Evolutionary conservation across 2,888 invertebrate species (phyloP).

Genomic region (Helicoverpa assulta): DNA sequence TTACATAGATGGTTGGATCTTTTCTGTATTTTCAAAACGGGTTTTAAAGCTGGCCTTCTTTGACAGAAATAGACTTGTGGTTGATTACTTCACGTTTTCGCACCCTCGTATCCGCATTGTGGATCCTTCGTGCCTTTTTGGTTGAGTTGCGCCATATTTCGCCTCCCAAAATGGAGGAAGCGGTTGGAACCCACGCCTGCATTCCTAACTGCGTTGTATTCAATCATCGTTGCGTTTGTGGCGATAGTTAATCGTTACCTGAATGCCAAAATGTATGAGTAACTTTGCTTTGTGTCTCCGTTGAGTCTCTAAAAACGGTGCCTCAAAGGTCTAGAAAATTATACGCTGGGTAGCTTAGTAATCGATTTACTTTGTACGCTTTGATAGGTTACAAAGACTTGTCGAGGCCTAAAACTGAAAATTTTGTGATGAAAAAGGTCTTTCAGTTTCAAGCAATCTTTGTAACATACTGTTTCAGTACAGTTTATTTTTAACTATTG

Average conservation of each 20-base stretch:
- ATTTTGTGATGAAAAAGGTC: constrained; percentile 3
- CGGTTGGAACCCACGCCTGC: constrained; percentile 18
- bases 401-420: constrained; percentile 2
- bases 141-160: neutral
- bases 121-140: neutral
- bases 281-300: constrained; percentile 33
- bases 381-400: constrained; percentile 3
- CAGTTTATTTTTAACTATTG: neutral
- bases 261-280: constrained; percentile 50
- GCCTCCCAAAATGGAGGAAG: neutral
- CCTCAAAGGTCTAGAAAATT: constrained; percentile 24
- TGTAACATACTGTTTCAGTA: neutral
- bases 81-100: neutral
- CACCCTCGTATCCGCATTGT: neutral
- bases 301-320: constrained; percentile 34
- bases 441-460: neutral
- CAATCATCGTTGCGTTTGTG: constrained; percentile 24
- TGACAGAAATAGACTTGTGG: neutral
- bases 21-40: neutral
- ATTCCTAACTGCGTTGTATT: constrained; percentile 21
- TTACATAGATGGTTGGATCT: neutral
- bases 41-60: neutral
- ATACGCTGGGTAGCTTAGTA: constrained; percentile 14
- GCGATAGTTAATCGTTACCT: constrained; percentile 16
- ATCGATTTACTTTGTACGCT: constrained; percentile 15